Evolutionary conservation across 2,797 vertebrate species (phyloP), one percentile per base, ranked within the genome.

Genomic region (Mus caroli): DNA sequence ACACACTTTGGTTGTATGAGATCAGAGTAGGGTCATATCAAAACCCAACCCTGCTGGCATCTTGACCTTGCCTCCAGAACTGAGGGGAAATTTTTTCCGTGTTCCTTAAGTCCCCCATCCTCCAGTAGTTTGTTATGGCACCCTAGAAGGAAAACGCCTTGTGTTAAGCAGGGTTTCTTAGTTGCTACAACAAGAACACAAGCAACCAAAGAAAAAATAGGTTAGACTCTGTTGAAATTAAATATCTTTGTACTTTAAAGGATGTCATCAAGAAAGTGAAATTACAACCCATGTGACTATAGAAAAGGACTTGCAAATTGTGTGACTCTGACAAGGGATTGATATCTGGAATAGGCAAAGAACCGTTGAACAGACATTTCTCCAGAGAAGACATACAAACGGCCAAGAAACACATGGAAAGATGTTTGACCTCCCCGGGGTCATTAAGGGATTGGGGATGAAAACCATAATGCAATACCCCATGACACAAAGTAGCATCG

Each of bases 391-490:
- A 69, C 37, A 28, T 69, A 52, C 19, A 52, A 88, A 92, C 76
- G 52, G 19, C 11, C 58, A 89, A 15, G 46, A 89, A 76, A 71
- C 52, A 60, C 28, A 71, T 40, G 19, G 20, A 71, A 92, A 88
- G 54, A 64, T 71, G 11, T 13, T 92, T 64, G 60, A 20, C 22
- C 46, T 83, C 56, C 34, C 28, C 28, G n/a, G 56, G 56, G n/a
- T 67, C 40, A 22, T 91, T 88, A 88, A 85, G 17, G 56, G 92
- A 92, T 69, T 56, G 26, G 11, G 69, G 91, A 93, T 93, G 20
- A 89, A 91, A 95, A 54, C 54, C 73, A 31, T 64, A 79, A 37
- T 28, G 24, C 93, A 67, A 54, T 56, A 6, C 5, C 10, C 73
- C 64, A 73, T 89, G 46, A 69, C 24, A n/a, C 40, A 90, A 75